Evolutionary conservation across 2,113 vertebrate species (phyloP), one percentile per base, ranked within the genome.

Genomic region (Cephalopholis sonnerati): DNA sequence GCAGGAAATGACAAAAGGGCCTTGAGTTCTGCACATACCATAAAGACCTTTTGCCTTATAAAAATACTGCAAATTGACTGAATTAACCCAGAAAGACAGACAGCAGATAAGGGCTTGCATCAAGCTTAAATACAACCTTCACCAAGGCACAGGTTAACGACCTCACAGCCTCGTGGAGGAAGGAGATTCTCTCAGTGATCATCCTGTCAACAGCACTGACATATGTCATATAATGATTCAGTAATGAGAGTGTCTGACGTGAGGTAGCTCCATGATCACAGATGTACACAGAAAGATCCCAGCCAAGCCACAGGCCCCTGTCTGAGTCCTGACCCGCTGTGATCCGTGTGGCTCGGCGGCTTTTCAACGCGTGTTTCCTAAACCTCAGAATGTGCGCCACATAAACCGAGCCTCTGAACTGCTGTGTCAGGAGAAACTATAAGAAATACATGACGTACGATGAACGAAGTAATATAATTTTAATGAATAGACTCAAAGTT

Each of bases 331-430:
- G 90, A 94, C 87, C 92, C 73, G 55, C 92, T 91, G 87, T 90
- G 88, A 92, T 91, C 88, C 57, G 46, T 87, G 91, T 65, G 90
- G 90, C 90, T 94, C 83, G 64, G 92, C 79, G 92, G 91, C 93
- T 95, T 91, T 87, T 90, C 87, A 87, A 84, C 83, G 82, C 84
- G 82, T 87, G 90, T 89, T 92, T 91, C 79, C 86, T 74, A 62
- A 91, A 91, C 91, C 91, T 90, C 92, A 92, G 93, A 94, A 94
- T 93, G 93, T 70, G 87, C 80, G 87, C 90, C 90, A 90, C 90
- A 93, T 81, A 77, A 88, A 82, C 87, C 64, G 22, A 85, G 73
- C 79, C 77, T 81, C 84, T 87, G 91, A 93, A 93, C 46, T 67
- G 88, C 92, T 92, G 90, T 53, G 92, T 93, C 92, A 92, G 93